A percentile compares a stretch with the other conserved stretches of the same genome.
Evolutionary conservation across 2,888 invertebrate genomes (phyloP).

Genomic region (Lymantria monacha): DNA sequence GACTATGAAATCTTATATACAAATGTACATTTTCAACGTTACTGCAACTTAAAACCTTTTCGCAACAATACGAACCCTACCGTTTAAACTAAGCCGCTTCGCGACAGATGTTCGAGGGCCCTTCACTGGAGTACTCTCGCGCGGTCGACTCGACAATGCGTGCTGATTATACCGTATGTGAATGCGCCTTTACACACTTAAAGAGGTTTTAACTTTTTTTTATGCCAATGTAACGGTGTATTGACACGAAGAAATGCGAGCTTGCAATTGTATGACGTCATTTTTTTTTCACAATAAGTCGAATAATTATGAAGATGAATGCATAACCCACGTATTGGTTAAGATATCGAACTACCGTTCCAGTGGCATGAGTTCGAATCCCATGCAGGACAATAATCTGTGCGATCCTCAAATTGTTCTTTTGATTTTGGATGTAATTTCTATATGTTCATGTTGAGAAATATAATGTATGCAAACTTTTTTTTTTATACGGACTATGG

Average conservation of each 20-base stretch:
- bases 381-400: too few relatives aligned
- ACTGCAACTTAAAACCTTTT: conserved; percentile 15
- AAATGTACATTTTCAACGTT: not conserved
- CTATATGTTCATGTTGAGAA: too few relatives aligned
- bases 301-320: not conserved
- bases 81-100: conserved; percentile 39
- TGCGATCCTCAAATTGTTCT: too few relatives aligned
- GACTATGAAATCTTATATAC: not conserved
- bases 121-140: conserved; percentile 54
- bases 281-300: not conserved
- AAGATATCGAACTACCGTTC: too few relatives aligned
- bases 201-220: conserved; percentile 38
- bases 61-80: conserved; percentile 32
- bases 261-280: not conserved
- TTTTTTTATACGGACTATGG: too few relatives aligned
- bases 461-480: too few relatives aligned
- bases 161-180: conserved; percentile 42
- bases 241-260: conserved; percentile 15
- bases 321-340: too few relatives aligned
- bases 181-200: conserved; percentile 38
- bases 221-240: conserved; percentile 22
- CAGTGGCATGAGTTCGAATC: too few relatives aligned
- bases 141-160: conserved; percentile 46
- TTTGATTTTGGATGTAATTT: too few relatives aligned
- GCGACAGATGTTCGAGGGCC: conserved; percentile 68